Evolutionary conservation across 2,113 vertebrate species (phyloP).

Genomic region (Oxyruncus cristatus): DNA sequence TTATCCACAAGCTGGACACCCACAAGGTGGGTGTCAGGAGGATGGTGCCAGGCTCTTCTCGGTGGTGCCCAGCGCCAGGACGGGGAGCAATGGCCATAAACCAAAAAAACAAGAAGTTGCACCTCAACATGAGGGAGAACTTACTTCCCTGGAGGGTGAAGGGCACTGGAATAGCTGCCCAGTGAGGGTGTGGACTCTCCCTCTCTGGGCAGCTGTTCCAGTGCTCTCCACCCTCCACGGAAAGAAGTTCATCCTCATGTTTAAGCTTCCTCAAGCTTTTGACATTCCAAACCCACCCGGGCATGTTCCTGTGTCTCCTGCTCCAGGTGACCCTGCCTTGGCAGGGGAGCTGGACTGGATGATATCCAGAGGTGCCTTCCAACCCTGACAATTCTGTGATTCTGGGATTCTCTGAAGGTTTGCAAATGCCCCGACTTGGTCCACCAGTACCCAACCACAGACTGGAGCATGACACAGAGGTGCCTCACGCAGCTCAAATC

Average conservation of each 20-base stretch:
- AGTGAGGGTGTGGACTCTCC: neutral
- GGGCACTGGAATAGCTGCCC: neutral
- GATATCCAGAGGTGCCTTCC: neutral
- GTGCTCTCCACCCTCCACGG: too few relatives aligned
- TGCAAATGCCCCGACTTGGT: neutral
- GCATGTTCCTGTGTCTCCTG: neutral
- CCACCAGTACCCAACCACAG: neutral
- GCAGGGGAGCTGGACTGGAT: neutral
- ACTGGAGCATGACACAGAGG: neutral
- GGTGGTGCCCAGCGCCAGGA: neutral
- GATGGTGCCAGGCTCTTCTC: neutral
- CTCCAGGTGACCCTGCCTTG: neutral
- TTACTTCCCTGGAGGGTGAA: neutral
- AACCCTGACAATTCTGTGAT: neutral
- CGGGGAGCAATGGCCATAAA: accelerated
- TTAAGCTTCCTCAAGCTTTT: too few relatives aligned
- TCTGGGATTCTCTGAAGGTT: neutral
- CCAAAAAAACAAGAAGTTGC: neutral
- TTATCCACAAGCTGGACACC: accelerated
- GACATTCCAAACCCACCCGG: neutral
- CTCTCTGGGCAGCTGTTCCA: neutral
- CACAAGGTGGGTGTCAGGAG: neutral
- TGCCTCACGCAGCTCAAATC: neutral
- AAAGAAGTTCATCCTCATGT: too few relatives aligned
- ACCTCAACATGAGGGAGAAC: neutral